Evolutionary conservation across 2,888 invertebrate species (phyloP).

Genomic region (Hydrotaea diabolus): DNA sequence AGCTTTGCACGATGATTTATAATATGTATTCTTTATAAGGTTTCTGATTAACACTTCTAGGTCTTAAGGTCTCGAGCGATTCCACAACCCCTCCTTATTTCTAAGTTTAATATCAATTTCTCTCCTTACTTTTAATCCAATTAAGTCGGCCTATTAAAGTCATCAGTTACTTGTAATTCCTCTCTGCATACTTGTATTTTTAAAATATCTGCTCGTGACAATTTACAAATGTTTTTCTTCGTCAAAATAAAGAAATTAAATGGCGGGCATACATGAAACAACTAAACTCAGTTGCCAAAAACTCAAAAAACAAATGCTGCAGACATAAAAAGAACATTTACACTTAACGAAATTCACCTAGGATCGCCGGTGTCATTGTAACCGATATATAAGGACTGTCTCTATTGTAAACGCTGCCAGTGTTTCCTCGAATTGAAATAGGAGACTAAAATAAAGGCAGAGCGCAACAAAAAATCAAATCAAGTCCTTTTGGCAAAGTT

Average conservation of each 20-base stretch:
- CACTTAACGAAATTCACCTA: neutral
- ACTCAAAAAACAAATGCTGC: neutral
- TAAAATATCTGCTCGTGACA: constrained; percentile 66
- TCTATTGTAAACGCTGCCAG: neutral
- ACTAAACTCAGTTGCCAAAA: constrained; percentile 25
- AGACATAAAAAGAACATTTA: neutral
- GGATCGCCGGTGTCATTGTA: neutral
- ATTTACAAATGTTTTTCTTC: constrained; percentile 63
- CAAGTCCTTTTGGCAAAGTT: constrained; percentile 60
- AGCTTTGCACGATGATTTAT: no score
- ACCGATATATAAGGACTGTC: neutral
- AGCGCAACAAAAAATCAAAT: constrained; percentile 33
- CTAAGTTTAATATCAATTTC: no score
- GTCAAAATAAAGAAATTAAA: constrained; percentile 13
- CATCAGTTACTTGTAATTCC: no score
- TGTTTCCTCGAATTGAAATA: constrained; percentile 30
- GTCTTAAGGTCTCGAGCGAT: no score
- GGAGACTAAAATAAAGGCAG: constrained; percentile 40
- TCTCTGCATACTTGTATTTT: no score
- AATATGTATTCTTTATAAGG: no score
- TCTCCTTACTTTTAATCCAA: no score
- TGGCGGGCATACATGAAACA: neutral
- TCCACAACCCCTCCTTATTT: no score
- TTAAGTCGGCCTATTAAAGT: no score
- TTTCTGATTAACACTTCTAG: no score